Base-by-base conservation (phyloP, 2,797 vertebrate species). In the Chaetophractus vellerosus region DNA sequence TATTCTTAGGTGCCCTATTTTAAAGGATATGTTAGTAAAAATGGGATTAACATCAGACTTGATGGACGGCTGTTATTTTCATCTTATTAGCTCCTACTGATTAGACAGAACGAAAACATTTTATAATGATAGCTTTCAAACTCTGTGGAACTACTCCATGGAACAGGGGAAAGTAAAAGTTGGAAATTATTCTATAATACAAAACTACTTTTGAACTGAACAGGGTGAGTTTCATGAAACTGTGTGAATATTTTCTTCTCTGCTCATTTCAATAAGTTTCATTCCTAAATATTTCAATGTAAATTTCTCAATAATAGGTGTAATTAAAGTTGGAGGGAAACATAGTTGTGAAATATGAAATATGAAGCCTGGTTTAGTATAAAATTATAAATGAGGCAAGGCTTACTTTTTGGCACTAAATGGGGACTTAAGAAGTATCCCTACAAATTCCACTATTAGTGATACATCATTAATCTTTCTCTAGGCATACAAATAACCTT, bases 161-260 rank as follows among this genome's bases (percentile, higher is more conserved):
- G 61, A 63, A 23, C 3, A 10, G 59, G 45, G 31, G 59, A 82
- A 82, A 48, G 31, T 38, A 38, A 59, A 82, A 48, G 23, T 81
- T 92, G 45, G 38, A 85, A 85, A 88, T 66, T 82, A n/a, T 78
- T 82, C 66, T 79, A 9, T 41, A 63, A 90, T 75, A 76, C 33
- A 63, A 80, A 61, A 28, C 31, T 61, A 19, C 38, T 94, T 94
- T 96, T 61, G 16, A 66, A 33, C 6, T 36, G 61, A 95, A 83
- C 24, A 71, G 61, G 21, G 48, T 48, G 33, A 92, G 18, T 83
- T 96, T 94, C 19, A 4, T 89, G 59, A 91, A 94, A 85, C 33
- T 66, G 12, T 91, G 28, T 57, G 21, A 84, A 61, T 75, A 71
- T 41, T 96, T 88, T 91, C 21, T 91, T 23, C 57, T 71, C 18